Percentiles rank a stretch among this genome's conserved stretches.
These are phyloP conservation scores for Agapornis canus DNA, from an alignment of 2,797 vertebrate genomes.

Conservation along the genomic window DNA sequence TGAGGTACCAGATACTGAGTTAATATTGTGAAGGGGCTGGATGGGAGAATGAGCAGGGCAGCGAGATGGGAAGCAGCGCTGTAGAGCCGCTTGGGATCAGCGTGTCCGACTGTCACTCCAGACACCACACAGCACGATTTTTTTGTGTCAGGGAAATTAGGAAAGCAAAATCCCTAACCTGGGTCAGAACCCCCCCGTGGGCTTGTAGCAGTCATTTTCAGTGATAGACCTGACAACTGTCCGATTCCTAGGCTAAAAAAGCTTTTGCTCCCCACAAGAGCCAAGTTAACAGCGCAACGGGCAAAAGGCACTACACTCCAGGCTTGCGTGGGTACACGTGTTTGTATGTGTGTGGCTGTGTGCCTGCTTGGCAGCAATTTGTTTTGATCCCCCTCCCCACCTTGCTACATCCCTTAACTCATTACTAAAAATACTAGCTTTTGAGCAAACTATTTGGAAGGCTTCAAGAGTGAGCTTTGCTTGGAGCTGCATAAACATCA, in stretches of 20 bases:
- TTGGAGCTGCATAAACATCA: slow-evolving; percentile 48
- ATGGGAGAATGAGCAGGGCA: neutral
- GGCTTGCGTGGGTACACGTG: neutral
- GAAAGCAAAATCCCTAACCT: slow-evolving; percentile 29
- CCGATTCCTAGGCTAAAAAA: neutral
- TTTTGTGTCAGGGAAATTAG: neutral
- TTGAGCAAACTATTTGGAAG: slow-evolving; percentile 44
- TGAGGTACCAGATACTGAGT: neutral
- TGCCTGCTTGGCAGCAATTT: slow-evolving; percentile 25
- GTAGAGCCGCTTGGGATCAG: neutral
- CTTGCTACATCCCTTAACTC: slow-evolving; percentile 33
- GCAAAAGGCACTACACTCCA: neutral
- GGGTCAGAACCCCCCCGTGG: neutral
- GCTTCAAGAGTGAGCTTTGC: slow-evolving; percentile 29
- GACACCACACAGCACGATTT: neutral
- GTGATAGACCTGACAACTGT: neutral
- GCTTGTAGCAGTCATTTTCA: neutral
- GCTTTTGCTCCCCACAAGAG: slow-evolving; percentile 38
- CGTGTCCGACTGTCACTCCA: neutral
- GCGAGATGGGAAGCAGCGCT: neutral
- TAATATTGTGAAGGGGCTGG: neutral
- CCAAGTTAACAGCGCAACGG: neutral
- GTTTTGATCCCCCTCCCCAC: slow-evolving; percentile 20
- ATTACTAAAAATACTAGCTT: slow-evolving; percentile 43
- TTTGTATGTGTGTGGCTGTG: neutral